Evolutionary conservation across 2,888 invertebrate species (phyloP).

Genomic region (Anoplius nigerrimus): DNA sequence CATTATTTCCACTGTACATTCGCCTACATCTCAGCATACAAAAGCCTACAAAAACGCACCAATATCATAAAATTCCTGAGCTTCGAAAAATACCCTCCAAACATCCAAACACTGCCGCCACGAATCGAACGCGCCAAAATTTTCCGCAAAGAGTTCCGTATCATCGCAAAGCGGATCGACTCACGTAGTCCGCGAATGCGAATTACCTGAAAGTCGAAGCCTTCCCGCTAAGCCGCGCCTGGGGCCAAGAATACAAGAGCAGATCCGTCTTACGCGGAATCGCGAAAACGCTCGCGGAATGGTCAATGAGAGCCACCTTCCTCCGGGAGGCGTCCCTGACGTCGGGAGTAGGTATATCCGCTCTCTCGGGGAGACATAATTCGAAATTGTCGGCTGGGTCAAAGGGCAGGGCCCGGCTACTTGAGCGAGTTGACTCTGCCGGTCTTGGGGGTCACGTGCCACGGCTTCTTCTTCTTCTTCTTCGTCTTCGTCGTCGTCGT

Average conservation of each 20-base stretch:
- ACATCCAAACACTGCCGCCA: too few relatives aligned
- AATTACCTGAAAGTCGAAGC: too few relatives aligned
- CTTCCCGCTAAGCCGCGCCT: too few relatives aligned
- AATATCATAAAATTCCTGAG: too few relatives aligned
- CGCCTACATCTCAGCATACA: too few relatives aligned
- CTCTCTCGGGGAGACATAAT: conserved; percentile 71
- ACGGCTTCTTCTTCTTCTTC: conserved; percentile 61
- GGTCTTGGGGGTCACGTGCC: conserved; percentile 73
- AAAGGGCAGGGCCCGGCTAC: conserved; percentile 73
- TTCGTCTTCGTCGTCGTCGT: too few relatives aligned
- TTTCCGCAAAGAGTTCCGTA: neutral
- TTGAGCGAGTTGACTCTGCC: conserved; percentile 73
- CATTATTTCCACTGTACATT: too few relatives aligned
- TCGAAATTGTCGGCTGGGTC: conserved; percentile 72
- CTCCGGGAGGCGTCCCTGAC: conserved; percentile 53
- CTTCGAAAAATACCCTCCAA: too few relatives aligned
- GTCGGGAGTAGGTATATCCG: conserved; percentile 60
- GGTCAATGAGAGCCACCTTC: conserved; percentile 21
- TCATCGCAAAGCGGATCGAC: neutral
- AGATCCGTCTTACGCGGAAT: neutral
- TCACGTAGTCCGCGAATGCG: too few relatives aligned
- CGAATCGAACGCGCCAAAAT: too few relatives aligned
- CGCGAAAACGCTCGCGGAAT: conserved; percentile 3
- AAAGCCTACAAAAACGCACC: too few relatives aligned
- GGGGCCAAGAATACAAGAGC: too few relatives aligned